A percentile compares a stretch with the other conserved stretches of the same genome.
These are phyloP conservation scores for Drosophila kambysellisi DNA, from an alignment of 2,888 invertebrate species.

Conservation along the genomic window DNA sequence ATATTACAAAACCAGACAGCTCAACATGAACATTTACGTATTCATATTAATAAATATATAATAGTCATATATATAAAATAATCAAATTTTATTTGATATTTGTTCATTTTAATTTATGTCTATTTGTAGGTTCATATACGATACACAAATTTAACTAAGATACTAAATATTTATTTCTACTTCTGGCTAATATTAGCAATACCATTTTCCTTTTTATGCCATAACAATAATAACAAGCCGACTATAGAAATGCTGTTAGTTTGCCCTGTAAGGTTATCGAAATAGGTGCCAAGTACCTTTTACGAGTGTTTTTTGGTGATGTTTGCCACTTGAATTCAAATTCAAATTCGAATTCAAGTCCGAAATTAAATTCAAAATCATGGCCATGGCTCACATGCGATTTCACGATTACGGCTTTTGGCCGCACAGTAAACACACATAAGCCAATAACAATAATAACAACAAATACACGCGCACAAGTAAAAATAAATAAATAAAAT, in stretches of 20 bases:
- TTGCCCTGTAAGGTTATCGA: constrained; percentile 27
- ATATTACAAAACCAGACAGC: not conserved
- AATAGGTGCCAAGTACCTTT: constrained; percentile 57
- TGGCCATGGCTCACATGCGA: constrained; percentile 80
- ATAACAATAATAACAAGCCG: not conserved
- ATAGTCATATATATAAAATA: not conserved
- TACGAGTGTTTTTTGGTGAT: constrained; percentile 28
- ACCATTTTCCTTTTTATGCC: not conserved
- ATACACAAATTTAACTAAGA: not conserved
- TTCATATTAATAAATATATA: not conserved
- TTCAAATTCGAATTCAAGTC: constrained; percentile 54
- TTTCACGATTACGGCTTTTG: constrained; percentile 71
- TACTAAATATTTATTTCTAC: not conserved
- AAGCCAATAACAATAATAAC: constrained; percentile 40
- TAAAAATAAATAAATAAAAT: constrained; percentile 30
- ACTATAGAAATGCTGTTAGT: constrained; percentile 29
- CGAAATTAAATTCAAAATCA: constrained; percentile 73
- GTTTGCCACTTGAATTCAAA: constrained; percentile 60
- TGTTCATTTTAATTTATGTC: not conserved
- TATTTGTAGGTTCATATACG: not conserved
- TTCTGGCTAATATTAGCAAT: not conserved
- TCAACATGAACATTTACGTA: not conserved
- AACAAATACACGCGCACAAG: constrained; percentile 25
- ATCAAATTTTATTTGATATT: not conserved
- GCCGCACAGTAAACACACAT: constrained; percentile 31